Percentiles rank a stretch among this genome's conserved stretches.
phyloP scores from a whole-genome alignment of 2,113 vertebrate genomes.

The Pseudonaja textilis region DNA sequence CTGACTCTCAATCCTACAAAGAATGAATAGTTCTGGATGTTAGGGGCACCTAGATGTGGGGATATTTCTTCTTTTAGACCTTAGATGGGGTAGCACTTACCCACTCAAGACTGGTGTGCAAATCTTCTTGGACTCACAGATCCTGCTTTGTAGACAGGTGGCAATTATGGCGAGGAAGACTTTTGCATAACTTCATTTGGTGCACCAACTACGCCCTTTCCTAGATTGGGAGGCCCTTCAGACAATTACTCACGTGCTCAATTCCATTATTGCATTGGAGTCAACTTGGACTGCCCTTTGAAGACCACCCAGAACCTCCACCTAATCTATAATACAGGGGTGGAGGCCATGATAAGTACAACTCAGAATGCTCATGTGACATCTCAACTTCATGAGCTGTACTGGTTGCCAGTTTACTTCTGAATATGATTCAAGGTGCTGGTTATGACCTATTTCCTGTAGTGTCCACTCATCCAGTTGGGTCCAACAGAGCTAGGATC shows the following conservation, averaged over 20 bases:
- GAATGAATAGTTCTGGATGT: not conserved
- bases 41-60: not conserved
- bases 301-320: not conserved
- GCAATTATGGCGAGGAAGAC: not conserved
- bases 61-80: not conserved
- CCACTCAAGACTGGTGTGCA: not conserved
- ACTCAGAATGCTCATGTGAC: not conserved
- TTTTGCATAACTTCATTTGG: not conserved
- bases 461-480: not conserved
- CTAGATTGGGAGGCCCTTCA: not conserved
- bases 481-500: not conserved
- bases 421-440: not conserved
- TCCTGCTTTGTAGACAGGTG: not conserved
- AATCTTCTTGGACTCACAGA: not conserved
- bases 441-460: not conserved
- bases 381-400: not conserved
- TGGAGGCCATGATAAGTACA: not conserved
- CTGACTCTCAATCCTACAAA: not conserved
- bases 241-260: not conserved
- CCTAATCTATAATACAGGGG: not conserved
- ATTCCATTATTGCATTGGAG: not conserved
- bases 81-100: not conserved
- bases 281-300: not conserved
- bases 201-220: not conserved
- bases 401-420: no score